phyloP scores from a whole-genome alignment of 2,113 vertebrate species.

The Microcebus jonahi region DNA sequence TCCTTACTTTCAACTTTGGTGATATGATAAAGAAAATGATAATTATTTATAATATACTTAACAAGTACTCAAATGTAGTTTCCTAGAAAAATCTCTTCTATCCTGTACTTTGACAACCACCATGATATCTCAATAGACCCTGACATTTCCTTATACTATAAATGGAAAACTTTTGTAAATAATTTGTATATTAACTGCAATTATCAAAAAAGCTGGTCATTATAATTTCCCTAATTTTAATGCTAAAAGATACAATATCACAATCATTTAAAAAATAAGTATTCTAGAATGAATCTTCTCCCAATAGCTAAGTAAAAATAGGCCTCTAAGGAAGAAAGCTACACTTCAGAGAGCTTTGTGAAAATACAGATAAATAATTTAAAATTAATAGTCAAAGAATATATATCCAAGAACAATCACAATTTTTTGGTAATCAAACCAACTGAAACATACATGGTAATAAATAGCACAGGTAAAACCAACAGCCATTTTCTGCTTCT shows the following conservation, averaged over 20 bases:
- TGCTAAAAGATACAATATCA: constrained; percentile 19
- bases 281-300: constrained; percentile 17
- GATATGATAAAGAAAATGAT: background rate
- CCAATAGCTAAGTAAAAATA: background rate
- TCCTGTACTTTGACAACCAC: background rate
- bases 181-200: background rate
- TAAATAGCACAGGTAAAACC: background rate
- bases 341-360: background rate
- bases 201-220: background rate
- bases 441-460: background rate
- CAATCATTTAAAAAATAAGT: constrained; percentile 23
- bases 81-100: constrained; percentile 57
- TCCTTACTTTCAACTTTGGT: background rate
- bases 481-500: background rate
- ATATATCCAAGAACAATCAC: background rate
- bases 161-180: background rate
- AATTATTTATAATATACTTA: constrained; percentile 43
- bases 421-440: background rate
- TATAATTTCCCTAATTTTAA: constrained; percentile 31
- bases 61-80: background rate
- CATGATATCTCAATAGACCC: background rate
- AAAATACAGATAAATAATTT: background rate
- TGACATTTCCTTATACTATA: background rate
- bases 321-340: background rate
- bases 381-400: constrained; percentile 45